Evolutionary conservation across 2,797 vertebrate species (phyloP).

Genomic region (Erpetoichthys calabaricus): DNA sequence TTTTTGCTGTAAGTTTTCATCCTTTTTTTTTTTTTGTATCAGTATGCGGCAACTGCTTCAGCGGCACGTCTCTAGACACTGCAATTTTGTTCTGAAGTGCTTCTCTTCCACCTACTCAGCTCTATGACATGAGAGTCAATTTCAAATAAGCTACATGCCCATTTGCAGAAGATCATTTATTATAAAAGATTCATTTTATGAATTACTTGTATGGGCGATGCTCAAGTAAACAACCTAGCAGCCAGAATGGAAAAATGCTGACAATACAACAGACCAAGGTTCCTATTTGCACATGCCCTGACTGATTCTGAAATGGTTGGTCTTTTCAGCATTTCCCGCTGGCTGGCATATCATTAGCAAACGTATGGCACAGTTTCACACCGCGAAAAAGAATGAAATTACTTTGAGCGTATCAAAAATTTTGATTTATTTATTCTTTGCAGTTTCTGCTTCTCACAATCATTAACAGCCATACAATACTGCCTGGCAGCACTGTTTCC

Average conservation of each 20-base stretch:
- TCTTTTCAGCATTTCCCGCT: too few species aligned
- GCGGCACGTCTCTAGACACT: constrained; percentile 29
- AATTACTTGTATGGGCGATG: constrained; percentile 21
- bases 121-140: constrained; percentile 21
- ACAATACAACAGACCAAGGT: not conserved
- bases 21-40: constrained; percentile 23
- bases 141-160: constrained; percentile 17
- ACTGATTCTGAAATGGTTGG: not conserved
- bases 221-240: constrained; percentile 30
- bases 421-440: too few species aligned
- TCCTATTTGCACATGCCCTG: not conserved
- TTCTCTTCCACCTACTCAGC: constrained; percentile 19
- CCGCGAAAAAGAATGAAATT: too few species aligned
- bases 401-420: too few species aligned
- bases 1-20: constrained; percentile 27
- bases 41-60: constrained; percentile 31
- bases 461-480: too few species aligned
- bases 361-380: too few species aligned
- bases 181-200: constrained; percentile 32
- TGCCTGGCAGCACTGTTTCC: too few species aligned
- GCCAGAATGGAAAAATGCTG: constrained; percentile 25
- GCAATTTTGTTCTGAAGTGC: constrained; percentile 23
- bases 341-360: too few species aligned
- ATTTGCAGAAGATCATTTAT: constrained; percentile 28
- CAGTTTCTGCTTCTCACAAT: too few species aligned